A percentile compares a stretch with the other conserved stretches of the same genome.
Conservation (phyloP, 2,113 vertebrate genomes). For the Carlito syrichta region DNA sequence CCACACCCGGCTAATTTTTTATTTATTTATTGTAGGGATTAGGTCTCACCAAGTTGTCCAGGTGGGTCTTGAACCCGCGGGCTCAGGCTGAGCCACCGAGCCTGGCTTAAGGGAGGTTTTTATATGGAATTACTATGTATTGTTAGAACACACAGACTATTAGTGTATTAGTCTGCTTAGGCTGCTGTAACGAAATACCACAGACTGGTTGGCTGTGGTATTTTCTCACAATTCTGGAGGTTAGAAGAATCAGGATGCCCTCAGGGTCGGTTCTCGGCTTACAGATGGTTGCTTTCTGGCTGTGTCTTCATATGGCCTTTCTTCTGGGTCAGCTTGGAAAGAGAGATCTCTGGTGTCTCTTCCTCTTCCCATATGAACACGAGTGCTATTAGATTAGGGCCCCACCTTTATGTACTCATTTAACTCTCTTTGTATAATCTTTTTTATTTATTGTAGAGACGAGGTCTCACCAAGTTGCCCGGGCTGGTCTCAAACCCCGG, state of each 20-base stretch:
- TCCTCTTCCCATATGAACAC: background rate
- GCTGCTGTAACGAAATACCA: background rate
- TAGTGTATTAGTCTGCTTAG: background rate
- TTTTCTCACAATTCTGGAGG: background rate
- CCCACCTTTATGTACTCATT: background rate
- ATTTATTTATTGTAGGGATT: too few relatives aligned
- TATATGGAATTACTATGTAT: background rate
- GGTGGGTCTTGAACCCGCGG: too few relatives aligned
- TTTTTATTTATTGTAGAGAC: too few relatives aligned
- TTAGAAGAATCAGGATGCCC: background rate
- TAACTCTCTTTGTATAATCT: too few relatives aligned
- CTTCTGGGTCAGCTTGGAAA: rapidly evolving
- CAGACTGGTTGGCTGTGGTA: background rate
- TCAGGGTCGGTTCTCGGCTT: background rate
- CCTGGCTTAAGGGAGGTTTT: background rate
- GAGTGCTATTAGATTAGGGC: background rate
- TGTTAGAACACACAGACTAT: background rate
- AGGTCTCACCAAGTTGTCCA: too few relatives aligned
- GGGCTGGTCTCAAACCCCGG: too few relatives aligned
- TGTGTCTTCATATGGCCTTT: background rate
- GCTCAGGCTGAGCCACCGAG: too few relatives aligned
- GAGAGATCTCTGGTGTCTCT: background rate
- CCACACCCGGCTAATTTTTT: too few relatives aligned
- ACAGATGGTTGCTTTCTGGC: background rate
- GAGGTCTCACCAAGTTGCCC: too few relatives aligned